These are phyloP conservation scores for Tetragnatha montana DNA, from an alignment of 2,888 invertebrate species.

Conservation along the genomic window DNA sequence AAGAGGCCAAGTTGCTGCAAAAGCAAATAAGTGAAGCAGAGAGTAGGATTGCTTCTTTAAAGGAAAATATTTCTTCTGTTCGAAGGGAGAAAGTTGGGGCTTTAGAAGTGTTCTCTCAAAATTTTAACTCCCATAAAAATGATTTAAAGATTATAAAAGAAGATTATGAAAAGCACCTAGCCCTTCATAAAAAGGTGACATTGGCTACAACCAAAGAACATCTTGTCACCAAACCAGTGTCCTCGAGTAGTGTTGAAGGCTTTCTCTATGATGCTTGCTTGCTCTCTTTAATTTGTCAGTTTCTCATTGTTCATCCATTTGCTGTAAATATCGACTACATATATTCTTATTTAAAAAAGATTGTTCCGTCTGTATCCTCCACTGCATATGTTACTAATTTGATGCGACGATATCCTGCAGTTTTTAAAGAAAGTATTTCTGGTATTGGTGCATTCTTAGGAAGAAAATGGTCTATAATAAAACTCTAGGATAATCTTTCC, in stretches of 20 bases:
- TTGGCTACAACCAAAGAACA: not conserved
- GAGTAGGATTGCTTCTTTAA: not conserved
- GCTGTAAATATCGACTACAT: conserved; percentile 93
- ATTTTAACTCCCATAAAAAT: not conserved
- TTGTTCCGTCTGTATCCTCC: conserved; percentile 83
- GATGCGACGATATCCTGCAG: conserved; percentile 85
- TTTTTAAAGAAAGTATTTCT: conserved; percentile 86
- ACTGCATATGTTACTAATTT: conserved; percentile 86
- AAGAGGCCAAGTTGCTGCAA: not conserved
- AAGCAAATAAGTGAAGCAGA: not conserved
- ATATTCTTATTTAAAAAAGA: conserved; percentile 90
- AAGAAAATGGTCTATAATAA: conserved; percentile 89
- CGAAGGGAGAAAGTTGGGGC: not conserved
- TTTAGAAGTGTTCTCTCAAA: not conserved
- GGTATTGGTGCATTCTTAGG: conserved; percentile 92
- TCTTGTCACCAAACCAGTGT: not conserved
- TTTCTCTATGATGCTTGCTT: conserved; percentile 75
- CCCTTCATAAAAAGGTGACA: not conserved
- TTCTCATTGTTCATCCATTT: conserved; percentile 93
- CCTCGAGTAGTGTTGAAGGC: conserved; percentile 75
- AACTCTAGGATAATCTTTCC: too few species aligned
- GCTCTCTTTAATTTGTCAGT: conserved; percentile 92
- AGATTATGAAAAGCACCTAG: not conserved
- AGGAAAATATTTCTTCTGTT: not conserved
- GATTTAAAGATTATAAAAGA: not conserved